Evolutionary conservation across 2,113 vertebrate species (phyloP).

Genomic region (Rhabdornis inornatus): DNA sequence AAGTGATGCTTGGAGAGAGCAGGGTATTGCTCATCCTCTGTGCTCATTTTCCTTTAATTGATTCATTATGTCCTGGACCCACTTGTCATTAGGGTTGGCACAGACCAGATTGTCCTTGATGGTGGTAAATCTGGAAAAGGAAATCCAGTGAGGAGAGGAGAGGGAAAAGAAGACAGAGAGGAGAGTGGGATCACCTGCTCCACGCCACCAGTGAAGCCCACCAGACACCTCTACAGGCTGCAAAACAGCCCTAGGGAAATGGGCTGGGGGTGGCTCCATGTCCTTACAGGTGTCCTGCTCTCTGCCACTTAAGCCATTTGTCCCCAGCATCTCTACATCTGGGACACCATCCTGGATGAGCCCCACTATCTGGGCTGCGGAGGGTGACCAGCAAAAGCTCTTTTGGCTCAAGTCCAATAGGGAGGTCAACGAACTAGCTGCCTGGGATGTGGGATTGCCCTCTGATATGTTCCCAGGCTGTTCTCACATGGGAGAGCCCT

Average conservation of each 20-base stretch:
- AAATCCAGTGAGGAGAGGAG: background rate
- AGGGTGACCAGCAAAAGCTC: background rate
- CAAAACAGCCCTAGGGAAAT: background rate
- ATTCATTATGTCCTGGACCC: slow-evolving; percentile 1
- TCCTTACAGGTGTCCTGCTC: background rate
- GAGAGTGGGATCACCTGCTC: background rate
- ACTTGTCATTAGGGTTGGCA: background rate
- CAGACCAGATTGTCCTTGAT: background rate
- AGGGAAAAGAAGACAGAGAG: background rate
- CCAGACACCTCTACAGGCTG: background rate
- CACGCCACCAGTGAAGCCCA: background rate
- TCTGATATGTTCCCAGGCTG: background rate
- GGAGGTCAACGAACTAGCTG: background rate
- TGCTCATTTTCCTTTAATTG: background rate
- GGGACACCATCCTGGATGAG: background rate
- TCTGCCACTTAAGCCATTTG: background rate
- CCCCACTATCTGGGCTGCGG: background rate
- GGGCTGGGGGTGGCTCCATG: background rate
- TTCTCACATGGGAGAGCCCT: background rate
- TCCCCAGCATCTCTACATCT: background rate
- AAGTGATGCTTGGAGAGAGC: background rate
- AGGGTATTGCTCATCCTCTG: background rate
- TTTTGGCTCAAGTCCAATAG: background rate
- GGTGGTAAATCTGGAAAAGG: slow-evolving; percentile 55
- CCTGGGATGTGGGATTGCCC: background rate